These are phyloP conservation scores for Myrmophylax atrothorax DNA, from an alignment of 2,113 vertebrate genomes.

Conservation along the genomic window DNA sequence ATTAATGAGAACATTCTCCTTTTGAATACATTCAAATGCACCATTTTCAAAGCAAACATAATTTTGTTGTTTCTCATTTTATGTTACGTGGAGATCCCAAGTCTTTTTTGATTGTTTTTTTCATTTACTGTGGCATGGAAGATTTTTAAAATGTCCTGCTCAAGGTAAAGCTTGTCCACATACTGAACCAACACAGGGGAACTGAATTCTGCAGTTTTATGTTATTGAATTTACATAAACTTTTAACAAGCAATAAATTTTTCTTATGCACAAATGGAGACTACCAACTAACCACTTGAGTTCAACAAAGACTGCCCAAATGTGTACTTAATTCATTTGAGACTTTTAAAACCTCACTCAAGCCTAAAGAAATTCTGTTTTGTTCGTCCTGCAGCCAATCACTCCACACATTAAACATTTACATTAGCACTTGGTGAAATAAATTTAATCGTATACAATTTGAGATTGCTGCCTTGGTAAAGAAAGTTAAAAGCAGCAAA, in stretches of 20 bases:
- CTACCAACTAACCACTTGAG: neutral
- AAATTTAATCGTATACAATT: neutral
- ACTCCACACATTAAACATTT: neutral
- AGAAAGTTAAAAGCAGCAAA: neutral
- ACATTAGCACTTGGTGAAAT: neutral
- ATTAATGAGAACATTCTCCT: neutral
- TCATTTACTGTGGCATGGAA: neutral
- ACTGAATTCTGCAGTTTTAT: neutral
- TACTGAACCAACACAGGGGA: neutral
- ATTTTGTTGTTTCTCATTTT: neutral
- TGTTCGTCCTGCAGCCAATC: neutral
- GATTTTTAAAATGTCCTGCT: neutral
- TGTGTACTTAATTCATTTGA: neutral
- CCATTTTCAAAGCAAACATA: neutral
- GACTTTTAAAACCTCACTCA: neutral
- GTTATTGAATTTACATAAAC: neutral
- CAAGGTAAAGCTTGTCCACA: neutral
- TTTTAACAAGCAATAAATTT: conserved; percentile 17
- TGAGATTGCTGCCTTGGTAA: neutral
- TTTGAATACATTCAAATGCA: neutral
- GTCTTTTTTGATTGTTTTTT: neutral
- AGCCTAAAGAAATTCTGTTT: neutral
- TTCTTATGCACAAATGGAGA: neutral
- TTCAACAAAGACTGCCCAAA: neutral
- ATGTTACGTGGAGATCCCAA: neutral